Percentiles rank a stretch among this genome's conserved stretches.
These are phyloP conservation scores for Melikaiella ostensackeni DNA, from an alignment of 2,888 invertebrate genomes.

Conservation along the genomic window DNA sequence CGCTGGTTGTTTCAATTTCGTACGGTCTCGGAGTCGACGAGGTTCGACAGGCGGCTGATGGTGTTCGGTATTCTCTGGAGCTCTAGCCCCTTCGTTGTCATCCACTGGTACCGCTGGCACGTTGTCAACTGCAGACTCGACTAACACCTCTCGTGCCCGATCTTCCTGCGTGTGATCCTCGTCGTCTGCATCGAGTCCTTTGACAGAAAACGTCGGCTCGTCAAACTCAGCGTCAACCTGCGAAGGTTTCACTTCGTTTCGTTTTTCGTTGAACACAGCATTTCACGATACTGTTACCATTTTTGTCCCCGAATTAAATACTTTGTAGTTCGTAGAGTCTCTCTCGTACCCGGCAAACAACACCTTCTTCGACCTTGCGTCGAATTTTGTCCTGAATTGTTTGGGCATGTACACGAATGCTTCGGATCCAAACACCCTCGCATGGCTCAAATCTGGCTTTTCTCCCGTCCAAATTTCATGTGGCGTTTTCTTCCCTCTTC, in stretches of 20 bases:
- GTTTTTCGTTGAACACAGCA: neutral
- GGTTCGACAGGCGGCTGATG: neutral
- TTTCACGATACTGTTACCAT: neutral
- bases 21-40: slow-evolving; percentile 19
- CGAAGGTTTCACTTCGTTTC: neutral
- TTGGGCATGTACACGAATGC: slow-evolving; percentile 30
- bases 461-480: slow-evolving; percentile 2
- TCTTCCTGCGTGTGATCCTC: neutral
- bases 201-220: neutral
- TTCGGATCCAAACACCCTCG: slow-evolving; percentile 15
- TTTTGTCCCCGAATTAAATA: neutral
- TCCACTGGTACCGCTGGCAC: neutral
- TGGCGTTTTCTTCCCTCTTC: neutral
- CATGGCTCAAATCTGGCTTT: neutral
- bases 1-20: too few relatives aligned
- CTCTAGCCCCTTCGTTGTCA: neutral
- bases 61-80: neutral
- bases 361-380: neutral
- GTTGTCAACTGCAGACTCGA: neutral
- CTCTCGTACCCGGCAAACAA: slow-evolving; percentile 24
- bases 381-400: slow-evolving; percentile 9
- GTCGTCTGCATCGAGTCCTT: neutral
- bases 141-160: neutral
- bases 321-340: slow-evolving; percentile 14
- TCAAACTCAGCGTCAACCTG: neutral